Percentiles rank a stretch among this genome's conserved stretches.
Evolutionary conservation across 2,797 vertebrate species (phyloP).

Genomic region (Tolypeutes matacus): DNA sequence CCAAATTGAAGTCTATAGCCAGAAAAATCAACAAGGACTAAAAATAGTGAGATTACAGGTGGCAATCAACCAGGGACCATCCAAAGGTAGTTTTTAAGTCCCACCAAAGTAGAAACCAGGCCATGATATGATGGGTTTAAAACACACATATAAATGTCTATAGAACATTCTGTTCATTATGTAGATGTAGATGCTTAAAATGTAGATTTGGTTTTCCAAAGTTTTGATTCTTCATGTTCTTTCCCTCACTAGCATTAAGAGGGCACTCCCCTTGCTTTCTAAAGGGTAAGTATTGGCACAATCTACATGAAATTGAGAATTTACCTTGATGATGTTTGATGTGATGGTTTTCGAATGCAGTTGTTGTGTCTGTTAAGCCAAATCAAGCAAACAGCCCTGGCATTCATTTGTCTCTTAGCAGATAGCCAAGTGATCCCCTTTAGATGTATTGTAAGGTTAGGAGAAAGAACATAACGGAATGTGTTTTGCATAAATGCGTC

Average conservation of each 20-base stretch:
- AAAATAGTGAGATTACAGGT: conserved; percentile 87
- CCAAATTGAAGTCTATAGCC: conserved; percentile 81
- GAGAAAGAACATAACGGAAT: neutral
- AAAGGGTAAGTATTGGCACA: conserved; percentile 27
- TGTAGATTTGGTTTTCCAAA: conserved; percentile 72
- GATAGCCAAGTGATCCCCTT: neutral
- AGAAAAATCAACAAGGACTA: conserved; percentile 84
- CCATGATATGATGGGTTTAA: conserved; percentile 46
- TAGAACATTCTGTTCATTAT: conserved; percentile 83
- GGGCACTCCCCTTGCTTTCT: neutral
- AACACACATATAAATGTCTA: conserved; percentile 72
- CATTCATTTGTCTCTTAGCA: neutral
- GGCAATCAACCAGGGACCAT: conserved; percentile 77
- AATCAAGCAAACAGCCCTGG: neutral
- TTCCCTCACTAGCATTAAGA: conserved; percentile 53
- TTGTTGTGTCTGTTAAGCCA: conserved; percentile 34
- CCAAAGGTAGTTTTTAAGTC: conserved; percentile 84
- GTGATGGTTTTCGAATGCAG: conserved; percentile 22
- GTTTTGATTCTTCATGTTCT: conserved; percentile 41
- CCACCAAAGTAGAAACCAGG: conserved; percentile 71
- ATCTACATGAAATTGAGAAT: neutral
- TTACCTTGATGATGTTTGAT: neutral
- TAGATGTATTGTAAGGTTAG: neutral
- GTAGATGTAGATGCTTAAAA: conserved; percentile 74
- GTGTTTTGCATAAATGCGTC: neutral